These are phyloP conservation scores for Dinocampus coccinellae DNA, from an alignment of 2,888 invertebrate species.

Conservation along the genomic window DNA sequence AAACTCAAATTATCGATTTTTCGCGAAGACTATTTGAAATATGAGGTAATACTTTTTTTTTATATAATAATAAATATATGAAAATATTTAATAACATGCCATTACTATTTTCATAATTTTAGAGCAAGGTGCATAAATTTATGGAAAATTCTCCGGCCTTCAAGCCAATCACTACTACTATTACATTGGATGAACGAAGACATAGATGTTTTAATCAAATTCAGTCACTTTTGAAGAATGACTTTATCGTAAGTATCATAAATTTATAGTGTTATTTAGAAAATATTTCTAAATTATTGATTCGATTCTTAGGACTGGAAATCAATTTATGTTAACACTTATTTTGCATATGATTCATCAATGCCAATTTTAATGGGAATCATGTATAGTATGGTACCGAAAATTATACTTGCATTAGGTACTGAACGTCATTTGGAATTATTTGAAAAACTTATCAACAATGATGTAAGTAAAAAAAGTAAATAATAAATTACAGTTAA, in stretches of 20 bases:
- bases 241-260: conserved; percentile 45
- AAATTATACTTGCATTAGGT: conserved; percentile 69
- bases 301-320: conserved; percentile 64
- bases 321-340: no score
- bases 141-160: conserved; percentile 84
- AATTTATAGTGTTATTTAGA: background rate
- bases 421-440: conserved; percentile 68
- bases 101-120: conserved; percentile 53
- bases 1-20: conserved; percentile 84
- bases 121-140: conserved; percentile 84
- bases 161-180: conserved; percentile 73
- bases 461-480: conserved; percentile 56
- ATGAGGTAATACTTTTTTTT: conserved; percentile 76
- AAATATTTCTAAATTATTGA: background rate
- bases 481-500: background rate
- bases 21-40: conserved; percentile 80
- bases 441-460: conserved; percentile 58
- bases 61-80: background rate
- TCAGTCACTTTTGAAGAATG: conserved; percentile 43
- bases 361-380: conserved; percentile 64
- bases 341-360: conserved; percentile 66
- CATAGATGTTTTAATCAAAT: conserved; percentile 65
- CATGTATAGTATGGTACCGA: conserved; percentile 70
- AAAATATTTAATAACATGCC: no score
- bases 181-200: conserved; percentile 80